These are phyloP conservation scores for Zygaena filipendulae DNA, from an alignment of 2,888 invertebrate species.

Conservation along the genomic window DNA sequence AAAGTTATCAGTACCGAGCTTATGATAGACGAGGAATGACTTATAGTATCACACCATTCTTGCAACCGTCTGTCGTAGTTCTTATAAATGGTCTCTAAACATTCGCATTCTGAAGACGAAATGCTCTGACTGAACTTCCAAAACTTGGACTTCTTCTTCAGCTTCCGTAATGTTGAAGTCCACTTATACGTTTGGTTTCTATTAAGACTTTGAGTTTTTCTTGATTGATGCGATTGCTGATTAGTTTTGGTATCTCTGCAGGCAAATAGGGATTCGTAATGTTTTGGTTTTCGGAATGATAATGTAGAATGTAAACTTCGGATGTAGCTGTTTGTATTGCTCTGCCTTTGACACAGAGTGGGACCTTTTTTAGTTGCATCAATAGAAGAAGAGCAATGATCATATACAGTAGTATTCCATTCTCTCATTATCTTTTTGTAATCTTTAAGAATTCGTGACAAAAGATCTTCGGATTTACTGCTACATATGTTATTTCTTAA, in stretches of 20 bases:
- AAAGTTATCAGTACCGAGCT: conserved; percentile 32
- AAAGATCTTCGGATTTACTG: conserved; percentile 32
- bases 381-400: conserved; percentile 50
- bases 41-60: conserved; percentile 59
- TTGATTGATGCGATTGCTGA: conserved; percentile 20
- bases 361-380: conserved; percentile 33
- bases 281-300: conserved; percentile 38
- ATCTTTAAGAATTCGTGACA: conserved; percentile 44
- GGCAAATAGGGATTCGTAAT: conserved; percentile 38
- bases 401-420: conserved; percentile 54
- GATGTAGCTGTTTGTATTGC: conserved; percentile 40
- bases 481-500: conserved; percentile 42
- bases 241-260: conserved; percentile 27
- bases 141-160: conserved; percentile 42
- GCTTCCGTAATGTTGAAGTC: conserved; percentile 37
- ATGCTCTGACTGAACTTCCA: conserved; percentile 35
- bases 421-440: conserved; percentile 61
- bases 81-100: conserved; percentile 51
- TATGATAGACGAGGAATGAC: conserved; percentile 43
- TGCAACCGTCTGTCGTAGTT: conserved; percentile 56
- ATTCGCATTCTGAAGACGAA: conserved; percentile 42
- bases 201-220: conserved; percentile 38
- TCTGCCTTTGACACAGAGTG: conserved; percentile 30
- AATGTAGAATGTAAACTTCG: conserved; percentile 48
- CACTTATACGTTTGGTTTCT: conserved; percentile 38